These are phyloP conservation scores for Phocides pigmalion DNA, from an alignment of 1,140 invertebrate species.

Conservation along the genomic window DNA sequence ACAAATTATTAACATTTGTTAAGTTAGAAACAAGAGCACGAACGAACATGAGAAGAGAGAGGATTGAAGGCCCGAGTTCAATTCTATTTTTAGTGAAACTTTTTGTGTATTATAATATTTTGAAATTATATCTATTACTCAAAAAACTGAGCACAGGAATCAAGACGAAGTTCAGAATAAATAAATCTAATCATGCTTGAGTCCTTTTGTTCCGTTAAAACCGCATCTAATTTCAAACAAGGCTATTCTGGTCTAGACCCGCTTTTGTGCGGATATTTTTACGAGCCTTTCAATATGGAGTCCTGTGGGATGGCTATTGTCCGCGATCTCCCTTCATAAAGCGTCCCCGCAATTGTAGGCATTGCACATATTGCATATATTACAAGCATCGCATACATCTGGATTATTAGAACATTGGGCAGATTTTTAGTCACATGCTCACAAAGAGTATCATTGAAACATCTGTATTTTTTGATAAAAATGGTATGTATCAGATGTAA, in stretches of 20 bases:
- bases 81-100: no score
- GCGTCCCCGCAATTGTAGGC: conserved; percentile 19
- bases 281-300: conserved; percentile 59
- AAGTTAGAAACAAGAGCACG: no score
- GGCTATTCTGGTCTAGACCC: conserved; percentile 58
- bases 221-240: conserved; percentile 60
- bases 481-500: no score
- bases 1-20: no score
- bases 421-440: no score
- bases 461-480: neutral
- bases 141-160: no score
- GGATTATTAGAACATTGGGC: conserved; percentile 25
- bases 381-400: conserved; percentile 21
- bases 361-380: neutral
- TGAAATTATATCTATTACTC: no score
- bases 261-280: conserved; percentile 67
- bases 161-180: neutral
- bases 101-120: no score
- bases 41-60: no score
- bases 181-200: neutral
- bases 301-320: conserved; percentile 61
- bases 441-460: neutral
- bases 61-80: no score
- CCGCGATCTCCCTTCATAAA: conserved; percentile 39
- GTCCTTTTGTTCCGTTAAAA: conserved; percentile 38